Base-by-base conservation (phyloP, 37 sponge, comb jelly and placozoan genomes). In the Hormiphora californensis region DNA sequence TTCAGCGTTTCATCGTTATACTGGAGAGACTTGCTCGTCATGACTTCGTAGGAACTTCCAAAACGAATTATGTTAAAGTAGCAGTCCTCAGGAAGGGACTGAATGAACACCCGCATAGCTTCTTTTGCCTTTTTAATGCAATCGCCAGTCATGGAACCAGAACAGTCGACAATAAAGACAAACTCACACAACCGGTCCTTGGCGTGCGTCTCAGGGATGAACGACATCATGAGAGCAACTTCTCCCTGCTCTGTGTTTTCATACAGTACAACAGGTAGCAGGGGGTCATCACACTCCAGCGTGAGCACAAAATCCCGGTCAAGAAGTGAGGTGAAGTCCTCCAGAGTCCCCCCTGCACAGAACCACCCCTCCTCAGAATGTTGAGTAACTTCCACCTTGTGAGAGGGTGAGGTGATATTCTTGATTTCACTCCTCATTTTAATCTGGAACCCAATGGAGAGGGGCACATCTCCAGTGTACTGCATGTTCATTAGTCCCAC, bases 61-160 rank as follows among this genome's bases (percentile, higher is more conserved):
- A 94, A 94, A 0, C 90, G 89, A 46, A 94, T 62, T 12, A 94
- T 73, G 53, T 94, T 94, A 85, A 94, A 94, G 88, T 88, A 89
- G 85, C 90, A 85, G 31, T 85, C 87, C 0, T 39, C 33, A 21
- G 94, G 92, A 0, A 94, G 90, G 81, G 92, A 89, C 87, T 89
- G 89, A 54, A 94, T 54, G 23, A 86, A 88, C 15, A 92, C 63
- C 23, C 90, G 87, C n/a, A 94, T 54, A 0, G 92, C 86, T 15
- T 89, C 62, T 5, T 85, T 54, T 0, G 88, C 89, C 19, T 30
- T 68, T 2, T 88, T 87, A 15, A 94, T 91, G 85, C 88, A 90
- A n/a, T 37, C 21, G 0, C 90, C 89, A 69, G 86, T 87, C 94
- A 94, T 94, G 39, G 92, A 91, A 0, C 92, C 94, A 88, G 92